phyloP scores from a whole-genome alignment of 2,797 vertebrate species.

The Oophaga sylvatica region DNA sequence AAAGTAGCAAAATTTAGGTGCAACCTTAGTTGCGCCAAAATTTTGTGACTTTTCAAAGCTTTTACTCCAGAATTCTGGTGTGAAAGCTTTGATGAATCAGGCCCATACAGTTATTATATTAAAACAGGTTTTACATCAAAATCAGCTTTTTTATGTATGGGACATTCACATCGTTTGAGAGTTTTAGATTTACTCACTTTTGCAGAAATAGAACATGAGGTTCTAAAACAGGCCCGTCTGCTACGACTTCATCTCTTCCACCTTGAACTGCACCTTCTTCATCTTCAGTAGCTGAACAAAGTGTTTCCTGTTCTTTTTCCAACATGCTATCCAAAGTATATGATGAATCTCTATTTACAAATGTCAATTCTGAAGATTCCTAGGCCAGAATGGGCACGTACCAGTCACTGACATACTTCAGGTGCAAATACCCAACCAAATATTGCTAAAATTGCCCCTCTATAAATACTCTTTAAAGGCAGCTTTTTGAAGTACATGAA shows the following conservation, averaged over 20 bases:
- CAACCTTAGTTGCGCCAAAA: too few species aligned
- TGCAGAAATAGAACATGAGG: conserved; percentile 36
- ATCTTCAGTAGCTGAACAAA: background rate
- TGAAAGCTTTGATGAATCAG: too few species aligned
- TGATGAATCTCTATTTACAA: background rate
- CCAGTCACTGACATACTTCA: background rate
- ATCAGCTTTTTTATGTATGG: background rate
- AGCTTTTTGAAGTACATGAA: too few species aligned
- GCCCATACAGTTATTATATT: too few species aligned
- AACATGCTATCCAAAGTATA: background rate
- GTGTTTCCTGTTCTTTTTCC: conserved; percentile 2
- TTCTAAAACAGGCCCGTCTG: background rate
- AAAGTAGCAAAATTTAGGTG: too few species aligned
- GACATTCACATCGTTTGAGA: background rate
- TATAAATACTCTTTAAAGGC: too few species aligned
- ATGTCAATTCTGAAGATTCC: background rate
- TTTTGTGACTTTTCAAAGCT: too few species aligned
- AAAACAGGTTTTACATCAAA: too few species aligned
- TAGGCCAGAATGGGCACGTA: background rate
- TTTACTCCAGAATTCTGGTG: too few species aligned
- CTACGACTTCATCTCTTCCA: background rate
- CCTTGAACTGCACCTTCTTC: background rate
- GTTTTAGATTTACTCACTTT: conserved; percentile 1
- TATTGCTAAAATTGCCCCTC: background rate
- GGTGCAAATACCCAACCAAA: background rate